Base-by-base conservation (phyloP, 2,797 vertebrate species). In the Rhinella marina region DNA sequence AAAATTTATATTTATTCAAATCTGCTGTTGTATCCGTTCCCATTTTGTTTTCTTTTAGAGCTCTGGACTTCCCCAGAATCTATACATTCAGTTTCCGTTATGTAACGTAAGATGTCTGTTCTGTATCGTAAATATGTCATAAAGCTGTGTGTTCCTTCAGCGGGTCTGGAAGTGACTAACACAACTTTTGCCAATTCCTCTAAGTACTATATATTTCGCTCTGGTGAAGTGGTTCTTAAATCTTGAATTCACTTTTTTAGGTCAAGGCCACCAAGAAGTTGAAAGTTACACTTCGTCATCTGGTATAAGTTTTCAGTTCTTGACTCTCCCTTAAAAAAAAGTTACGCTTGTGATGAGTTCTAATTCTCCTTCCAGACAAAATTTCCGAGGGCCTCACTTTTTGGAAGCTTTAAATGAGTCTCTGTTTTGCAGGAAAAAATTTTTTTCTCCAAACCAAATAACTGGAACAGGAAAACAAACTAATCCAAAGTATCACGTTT, bases 251-350 rank as follows among this genome's bases (percentile, higher is more conserved):
- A 78, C 56, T 64, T 86, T 89, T 82, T 75, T 57, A 25, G 19
- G 32, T 66, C n/a, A 4, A 62, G 85, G 81, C 85, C 85, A 84
- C 88, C 80, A 72, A 84, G 84, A 86, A 86, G 73, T 41, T 86
- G 41, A 86, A 86, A 76, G 76, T 61, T 88, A 27, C 52, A 56
- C 76, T 62, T 89, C 19, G 25, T 89, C 88, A 84, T 87, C 81
- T 87, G 88, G 85, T 78, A 89, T 82, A 86, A 54, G 80, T 89
- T 89, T 86, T 80, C 88, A 86, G n/a, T 83, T 84, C 75, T 84
- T 54, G 66, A 57, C n/a, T 75, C 23, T 54, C 61, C 61, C 32
- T 52, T 86, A 54, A 82, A 86, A 85, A 81, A 79, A 82, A 83
- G 11, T 50, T 19, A 61, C 14, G n/a, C 29, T 17, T 78, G n/a